Evolutionary conservation across 1,140 invertebrate species (phyloP), one percentile per base, ranked within the genome.

Genomic region (Diorhabda elongata): DNA sequence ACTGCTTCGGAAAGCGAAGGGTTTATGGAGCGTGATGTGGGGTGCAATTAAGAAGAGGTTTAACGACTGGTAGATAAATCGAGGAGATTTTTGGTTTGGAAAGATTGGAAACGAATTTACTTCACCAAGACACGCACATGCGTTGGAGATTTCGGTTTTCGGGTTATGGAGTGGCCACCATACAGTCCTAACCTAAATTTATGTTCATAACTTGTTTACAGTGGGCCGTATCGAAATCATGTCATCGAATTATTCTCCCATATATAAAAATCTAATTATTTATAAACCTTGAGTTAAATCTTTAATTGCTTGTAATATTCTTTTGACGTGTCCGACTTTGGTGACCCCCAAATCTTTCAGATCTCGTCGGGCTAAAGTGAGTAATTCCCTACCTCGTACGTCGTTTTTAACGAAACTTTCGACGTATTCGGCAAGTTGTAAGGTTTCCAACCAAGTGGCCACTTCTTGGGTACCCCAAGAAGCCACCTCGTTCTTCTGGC

Each of bases 261-360:
- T 26, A 26, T 26, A 26, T 26, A 26, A 26, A 26, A 26, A 26
- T 26, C 26, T 63, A 63, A n/a, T n/a, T 63, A 44, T 73, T 52
- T 73, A 73, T 64, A 71, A 68, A 63, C 78, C 77, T 76, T 80
- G 80, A 68, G 85, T 86, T 6, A 96, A 83, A 81, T 97, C 95
- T 80, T 93, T 93, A 66, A 97, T 95, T 9, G 92, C 94, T 80
- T 96, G 92, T 68, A 96, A 88, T 69, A 98, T 93, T 71, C 96
- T 87, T 82, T 98, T 98, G 3, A 98, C 89, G 79, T 98, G 96
- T 4, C 96, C 96, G 45, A 98, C 88, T 84, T 98, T 98, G 2
- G 89, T 92, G 42, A 98, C 90, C 42, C 95, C 95, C 8, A 98
- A 84, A 73, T 98, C 96, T 79, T 95, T 91, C 0, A 95, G 84